Base-by-base conservation (phyloP, 92 coral and sea anemone species). In the Chrysogorgia sp. region DNA sequence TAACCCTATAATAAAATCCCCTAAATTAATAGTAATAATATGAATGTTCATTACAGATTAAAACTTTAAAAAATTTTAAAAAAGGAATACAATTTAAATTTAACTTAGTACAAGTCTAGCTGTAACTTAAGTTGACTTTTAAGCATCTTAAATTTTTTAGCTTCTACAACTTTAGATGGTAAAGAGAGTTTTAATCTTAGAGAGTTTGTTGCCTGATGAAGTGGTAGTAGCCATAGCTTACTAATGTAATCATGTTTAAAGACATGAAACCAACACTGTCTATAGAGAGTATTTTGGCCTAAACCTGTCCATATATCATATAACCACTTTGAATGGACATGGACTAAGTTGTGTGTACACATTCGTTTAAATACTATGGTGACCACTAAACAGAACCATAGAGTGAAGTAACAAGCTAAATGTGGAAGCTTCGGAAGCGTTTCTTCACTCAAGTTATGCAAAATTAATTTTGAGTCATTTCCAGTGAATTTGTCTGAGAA, bases 261-360 rank as follows among this genome's bases (percentile, higher is more conserved):
- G 20, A 81, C 77, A 14, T 81, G 71, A 19, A 14, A 31, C 87
- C 92, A 85, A 3, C 85, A 34, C 22, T 85, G 58, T 35, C 77
- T 85, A 50, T 8, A 72, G 22, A 1, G 63, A 17, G 70, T 85
- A 83, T 88, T 77, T 76, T 56, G 74, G 21, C 86, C 88, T 59
- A 83, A 76, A 23, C 91, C 88, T 26, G 81, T 69, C 1, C 88
- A 87, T 33, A 32, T 64, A 13, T 87, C 91, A 87, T 62, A 58
- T 82, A 83, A 55, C 62, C n/a, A 65, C 81, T 88, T 40, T 13
- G 88, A 20, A 60, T 88, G 91, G 37, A 66, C 86, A 66, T 62
- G 56, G 49, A 84, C 88, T 53, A 84, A 75, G 26, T 88, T 63
- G 12, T 88, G 88, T 88, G 88, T 88, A 88, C 34, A 57, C 76